Evolutionary conservation across 2,888 invertebrate genomes (phyloP).

Genomic region (Platynereis dumerilii): DNA sequence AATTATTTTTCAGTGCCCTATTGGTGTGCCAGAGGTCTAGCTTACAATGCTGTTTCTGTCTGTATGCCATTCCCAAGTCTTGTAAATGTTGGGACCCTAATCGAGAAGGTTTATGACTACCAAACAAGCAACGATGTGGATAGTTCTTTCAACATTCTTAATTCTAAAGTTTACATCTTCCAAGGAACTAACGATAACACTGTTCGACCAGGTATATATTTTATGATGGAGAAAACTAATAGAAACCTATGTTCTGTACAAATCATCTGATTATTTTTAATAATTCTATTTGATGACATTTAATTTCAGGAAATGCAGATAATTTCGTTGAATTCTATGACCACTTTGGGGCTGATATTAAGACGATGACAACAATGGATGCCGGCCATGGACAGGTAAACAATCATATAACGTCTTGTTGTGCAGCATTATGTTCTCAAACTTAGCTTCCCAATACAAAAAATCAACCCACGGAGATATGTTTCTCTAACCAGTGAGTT

Average conservation of each 20-base stretch:
- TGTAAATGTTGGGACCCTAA: not conserved
- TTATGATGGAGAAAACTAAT: too few species aligned
- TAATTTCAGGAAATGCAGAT: too few species aligned
- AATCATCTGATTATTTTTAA: too few species aligned
- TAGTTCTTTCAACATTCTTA: not conserved
- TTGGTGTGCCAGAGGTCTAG: not conserved
- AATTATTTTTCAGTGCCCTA: constrained; percentile 1
- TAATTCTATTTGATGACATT: too few species aligned
- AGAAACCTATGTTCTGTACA: too few species aligned
- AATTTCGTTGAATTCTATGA: constrained; percentile 2
- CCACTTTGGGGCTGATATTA: not conserved
- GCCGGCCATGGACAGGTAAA: constrained; percentile 2
- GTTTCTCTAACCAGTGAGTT: too few species aligned
- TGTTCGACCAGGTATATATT: not conserved
- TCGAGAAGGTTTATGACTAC: not conserved
- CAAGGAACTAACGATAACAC: constrained; percentile 1
- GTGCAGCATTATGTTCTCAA: too few species aligned
- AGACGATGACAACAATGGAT: not conserved
- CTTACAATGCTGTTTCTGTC: not conserved
- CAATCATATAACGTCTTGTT: not conserved
- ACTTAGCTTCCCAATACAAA: too few species aligned
- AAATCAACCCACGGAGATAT: too few species aligned
- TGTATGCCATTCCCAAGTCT: not conserved
- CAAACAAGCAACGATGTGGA: not conserved
- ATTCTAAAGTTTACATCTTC: not conserved